These are phyloP conservation scores for Gadus chalcogrammus DNA, from an alignment of 2,113 vertebrate genomes.

Conservation along the genomic window DNA sequence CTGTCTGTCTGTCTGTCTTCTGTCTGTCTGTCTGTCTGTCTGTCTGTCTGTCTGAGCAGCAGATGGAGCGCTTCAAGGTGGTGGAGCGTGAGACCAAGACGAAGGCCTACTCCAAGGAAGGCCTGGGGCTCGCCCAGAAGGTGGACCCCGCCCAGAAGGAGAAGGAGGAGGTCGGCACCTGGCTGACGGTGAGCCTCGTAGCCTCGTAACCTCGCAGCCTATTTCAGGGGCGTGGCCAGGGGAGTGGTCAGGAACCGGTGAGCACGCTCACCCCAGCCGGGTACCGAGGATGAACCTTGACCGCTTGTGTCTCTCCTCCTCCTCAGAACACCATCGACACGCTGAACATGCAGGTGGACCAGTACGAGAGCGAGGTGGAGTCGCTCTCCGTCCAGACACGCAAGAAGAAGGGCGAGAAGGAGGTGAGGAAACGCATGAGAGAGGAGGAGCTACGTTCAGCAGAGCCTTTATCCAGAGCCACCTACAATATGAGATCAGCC, in stretches of 20 bases:
- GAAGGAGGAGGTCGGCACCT: constrained; percentile 88
- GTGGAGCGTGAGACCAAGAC: constrained; percentile 92
- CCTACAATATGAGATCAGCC: too few species aligned
- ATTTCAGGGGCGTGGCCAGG: too few species aligned
- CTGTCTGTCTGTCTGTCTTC: too few species aligned
- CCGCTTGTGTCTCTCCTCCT: neutral
- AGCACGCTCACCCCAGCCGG: too few species aligned
- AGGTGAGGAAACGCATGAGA: constrained; percentile 65
- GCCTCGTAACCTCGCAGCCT: too few species aligned
- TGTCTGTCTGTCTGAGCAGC: constrained; percentile 65
- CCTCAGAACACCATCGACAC: constrained; percentile 84
- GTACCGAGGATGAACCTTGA: too few species aligned
- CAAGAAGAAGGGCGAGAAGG: constrained; percentile 93
- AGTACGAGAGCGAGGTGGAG: constrained; percentile 92
- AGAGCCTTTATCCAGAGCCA: too few species aligned
- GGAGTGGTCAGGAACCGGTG: too few species aligned
- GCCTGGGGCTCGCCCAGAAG: constrained; percentile 85
- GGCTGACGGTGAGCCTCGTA: constrained; percentile 75
- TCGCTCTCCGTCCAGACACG: constrained; percentile 85
- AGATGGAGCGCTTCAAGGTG: constrained; percentile 94
- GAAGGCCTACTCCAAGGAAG: constrained; percentile 91
- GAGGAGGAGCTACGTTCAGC: too few species aligned
- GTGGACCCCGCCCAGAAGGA: constrained; percentile 90
- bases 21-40: too few species aligned
- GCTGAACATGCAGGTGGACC: constrained; percentile 94